A percentile compares a stretch with the other conserved stretches of the same genome.
These are phyloP conservation scores for Porphyrio hochstetteri DNA, from an alignment of 2,113 vertebrate species.

Conservation along the genomic window DNA sequence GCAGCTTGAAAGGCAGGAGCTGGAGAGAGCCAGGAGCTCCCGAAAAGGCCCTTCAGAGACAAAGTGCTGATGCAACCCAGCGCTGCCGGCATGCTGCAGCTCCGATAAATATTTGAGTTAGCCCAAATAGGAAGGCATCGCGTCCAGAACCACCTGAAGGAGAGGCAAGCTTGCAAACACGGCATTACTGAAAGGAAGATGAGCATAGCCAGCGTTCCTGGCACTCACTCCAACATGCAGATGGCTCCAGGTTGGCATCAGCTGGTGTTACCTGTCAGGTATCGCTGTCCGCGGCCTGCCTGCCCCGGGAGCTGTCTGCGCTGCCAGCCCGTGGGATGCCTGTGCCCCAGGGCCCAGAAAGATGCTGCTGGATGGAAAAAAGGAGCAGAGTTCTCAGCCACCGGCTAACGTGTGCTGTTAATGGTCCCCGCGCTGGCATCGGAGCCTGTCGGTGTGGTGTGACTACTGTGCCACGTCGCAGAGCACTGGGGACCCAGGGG, in stretches of 20 bases:
- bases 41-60: no score
- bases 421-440: neutral
- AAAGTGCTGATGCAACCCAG: no score
- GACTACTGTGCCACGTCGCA: no score
- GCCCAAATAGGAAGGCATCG: neutral
- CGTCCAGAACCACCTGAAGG: neutral
- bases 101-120: slow-evolving; percentile 4
- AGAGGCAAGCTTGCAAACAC: neutral
- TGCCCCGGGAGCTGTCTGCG: accelerated
- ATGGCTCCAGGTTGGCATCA: neutral
- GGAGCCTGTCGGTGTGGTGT: accelerated
- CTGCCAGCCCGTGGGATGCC: neutral
- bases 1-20: no score
- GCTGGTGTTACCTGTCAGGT: neutral
- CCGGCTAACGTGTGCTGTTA: accelerated
- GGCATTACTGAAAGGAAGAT: neutral
- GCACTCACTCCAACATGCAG: accelerated
- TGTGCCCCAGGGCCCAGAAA: neutral
- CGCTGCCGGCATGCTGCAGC: neutral
- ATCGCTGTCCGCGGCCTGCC: neutral
- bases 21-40: no score
- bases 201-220: accelerated
- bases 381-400: accelerated
- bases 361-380: neutral
- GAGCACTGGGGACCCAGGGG: neutral